phyloP scores from a whole-genome alignment of 2,113 vertebrate genomes.

The Malurus melanocephalus region DNA sequence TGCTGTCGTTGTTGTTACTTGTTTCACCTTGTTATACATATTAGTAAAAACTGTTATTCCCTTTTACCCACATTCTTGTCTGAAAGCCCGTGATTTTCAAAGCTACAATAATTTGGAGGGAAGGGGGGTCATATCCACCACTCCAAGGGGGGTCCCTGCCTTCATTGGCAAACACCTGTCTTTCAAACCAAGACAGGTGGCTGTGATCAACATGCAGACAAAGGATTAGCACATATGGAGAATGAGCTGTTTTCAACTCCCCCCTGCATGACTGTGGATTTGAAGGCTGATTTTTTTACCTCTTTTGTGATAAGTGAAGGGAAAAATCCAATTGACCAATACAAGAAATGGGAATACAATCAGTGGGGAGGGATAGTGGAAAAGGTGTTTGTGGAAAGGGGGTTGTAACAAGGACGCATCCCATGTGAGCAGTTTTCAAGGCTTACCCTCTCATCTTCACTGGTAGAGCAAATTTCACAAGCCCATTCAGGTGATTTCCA shows the following conservation, averaged over 20 bases:
- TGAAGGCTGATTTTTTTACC: neutral
- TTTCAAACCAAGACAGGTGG: neutral
- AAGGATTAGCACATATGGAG: neutral
- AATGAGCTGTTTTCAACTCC: neutral
- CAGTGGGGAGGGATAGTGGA: neutral
- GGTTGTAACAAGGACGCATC: neutral
- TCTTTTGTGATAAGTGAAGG: neutral
- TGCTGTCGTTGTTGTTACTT: no score
- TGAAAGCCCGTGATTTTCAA: no score
- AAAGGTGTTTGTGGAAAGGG: neutral
- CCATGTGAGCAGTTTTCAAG: neutral
- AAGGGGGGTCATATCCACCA: no score
- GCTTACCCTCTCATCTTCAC: neutral
- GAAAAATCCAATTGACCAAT: neutral
- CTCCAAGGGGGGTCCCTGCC: no score
- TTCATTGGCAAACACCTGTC: no score
- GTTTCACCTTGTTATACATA: no score
- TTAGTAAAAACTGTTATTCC: no score
- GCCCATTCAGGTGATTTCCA: neutral
- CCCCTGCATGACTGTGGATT: conserved; percentile 2
- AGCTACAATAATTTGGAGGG: no score
- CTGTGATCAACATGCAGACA: neutral
- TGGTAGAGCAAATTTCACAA: neutral
- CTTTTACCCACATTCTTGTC: no score
- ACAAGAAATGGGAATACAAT: neutral